These are phyloP conservation scores for Cricetomys ansorgei DNA, from an alignment of 2,113 vertebrate genomes.

Conservation along the genomic window DNA sequence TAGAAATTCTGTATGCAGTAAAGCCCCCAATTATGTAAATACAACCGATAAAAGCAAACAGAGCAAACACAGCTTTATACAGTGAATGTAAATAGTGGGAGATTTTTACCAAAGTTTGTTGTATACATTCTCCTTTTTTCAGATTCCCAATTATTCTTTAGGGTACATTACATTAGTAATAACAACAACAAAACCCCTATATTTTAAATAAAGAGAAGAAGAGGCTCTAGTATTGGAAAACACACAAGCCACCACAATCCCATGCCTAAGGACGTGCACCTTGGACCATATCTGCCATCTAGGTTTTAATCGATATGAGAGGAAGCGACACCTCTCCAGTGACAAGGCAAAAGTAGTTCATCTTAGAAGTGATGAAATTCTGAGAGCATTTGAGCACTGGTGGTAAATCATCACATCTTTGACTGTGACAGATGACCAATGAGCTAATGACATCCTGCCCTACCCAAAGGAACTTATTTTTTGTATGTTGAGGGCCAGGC, in stretches of 20 bases:
- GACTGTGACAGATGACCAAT: not conserved
- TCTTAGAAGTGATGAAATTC: not conserved
- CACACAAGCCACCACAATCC: not conserved
- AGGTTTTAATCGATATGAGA: not conserved
- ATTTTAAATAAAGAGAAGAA: not conserved
- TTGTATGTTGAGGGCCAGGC: not conserved
- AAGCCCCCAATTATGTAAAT: not conserved
- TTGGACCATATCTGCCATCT: too few species aligned
- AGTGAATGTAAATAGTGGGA: not conserved
- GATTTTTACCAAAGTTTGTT: not conserved
- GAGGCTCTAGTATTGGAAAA: not conserved
- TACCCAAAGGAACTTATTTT: not conserved
- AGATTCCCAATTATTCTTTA: not conserved
- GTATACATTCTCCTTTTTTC: not conserved
- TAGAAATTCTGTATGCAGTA: not conserved
- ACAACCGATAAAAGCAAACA: not conserved
- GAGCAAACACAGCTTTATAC: not conserved
- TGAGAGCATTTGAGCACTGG: not conserved
- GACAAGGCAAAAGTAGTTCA: not conserved
- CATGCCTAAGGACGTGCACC: fast-evolving
- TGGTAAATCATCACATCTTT: not conserved
- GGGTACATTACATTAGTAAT: not conserved
- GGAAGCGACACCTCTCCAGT: not conserved
- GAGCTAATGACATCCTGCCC: not conserved
- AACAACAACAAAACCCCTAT: not conserved